phyloP scores from a whole-genome alignment of 2,888 invertebrate species.

The Agriotes lineatus region DNA sequence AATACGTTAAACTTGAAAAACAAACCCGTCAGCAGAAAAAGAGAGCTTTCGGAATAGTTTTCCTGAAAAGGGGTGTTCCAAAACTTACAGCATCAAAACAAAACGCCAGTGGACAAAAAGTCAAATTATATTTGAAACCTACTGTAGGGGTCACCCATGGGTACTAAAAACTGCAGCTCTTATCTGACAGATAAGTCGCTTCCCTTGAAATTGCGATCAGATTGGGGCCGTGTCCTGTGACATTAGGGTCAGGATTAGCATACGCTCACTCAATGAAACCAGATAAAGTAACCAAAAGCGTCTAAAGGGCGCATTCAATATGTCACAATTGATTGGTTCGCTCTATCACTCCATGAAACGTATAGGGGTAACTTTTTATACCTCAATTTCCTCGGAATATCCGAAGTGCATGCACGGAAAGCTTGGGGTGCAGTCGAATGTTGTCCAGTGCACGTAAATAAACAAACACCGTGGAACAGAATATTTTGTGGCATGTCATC shows the following conservation, averaged over 20 bases:
- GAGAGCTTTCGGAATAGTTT: too few species aligned
- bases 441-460: not conserved
- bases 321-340: slow-evolving; percentile 53
- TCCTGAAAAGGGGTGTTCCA: too few species aligned
- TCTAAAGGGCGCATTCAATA: slow-evolving; percentile 51
- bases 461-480: not conserved
- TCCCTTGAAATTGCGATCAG: slow-evolving; percentile 42
- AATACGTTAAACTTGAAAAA: too few species aligned
- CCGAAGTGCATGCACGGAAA: slow-evolving; percentile 23
- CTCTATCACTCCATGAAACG: slow-evolving; percentile 49
- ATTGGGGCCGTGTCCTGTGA: slow-evolving; percentile 47
- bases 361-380: slow-evolving; percentile 47
- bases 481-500: not conserved
- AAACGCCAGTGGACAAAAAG: too few species aligned
- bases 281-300: slow-evolving; percentile 49
- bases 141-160: not conserved
- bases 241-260: slow-evolving; percentile 49
- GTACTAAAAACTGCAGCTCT: slow-evolving; percentile 5
- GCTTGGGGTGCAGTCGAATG: slow-evolving; percentile 1
- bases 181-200: slow-evolving; percentile 7
- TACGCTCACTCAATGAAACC: slow-evolving; percentile 50
- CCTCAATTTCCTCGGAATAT: slow-evolving; percentile 22
- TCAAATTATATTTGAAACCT: too few species aligned
- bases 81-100: too few species aligned
- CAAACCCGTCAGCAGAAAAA: too few species aligned